These are phyloP conservation scores for Mellilla xanthometata DNA, from an alignment of 2,888 invertebrate species.

Conservation along the genomic window DNA sequence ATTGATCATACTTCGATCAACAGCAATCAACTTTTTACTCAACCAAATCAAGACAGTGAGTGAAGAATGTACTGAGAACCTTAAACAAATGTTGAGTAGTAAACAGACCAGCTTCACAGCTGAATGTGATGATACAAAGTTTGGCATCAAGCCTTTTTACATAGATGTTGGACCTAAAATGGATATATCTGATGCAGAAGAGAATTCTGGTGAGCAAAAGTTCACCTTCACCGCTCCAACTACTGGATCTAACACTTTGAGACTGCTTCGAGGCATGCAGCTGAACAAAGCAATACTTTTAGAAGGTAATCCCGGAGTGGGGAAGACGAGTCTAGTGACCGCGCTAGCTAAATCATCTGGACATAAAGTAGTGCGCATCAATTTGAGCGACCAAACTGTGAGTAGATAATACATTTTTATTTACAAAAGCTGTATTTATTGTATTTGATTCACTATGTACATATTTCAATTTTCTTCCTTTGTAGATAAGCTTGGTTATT, in stretches of 20 bases:
- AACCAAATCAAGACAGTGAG: slow-evolving; percentile 74
- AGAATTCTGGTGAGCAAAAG: too few relatives aligned
- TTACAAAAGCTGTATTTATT: too few relatives aligned
- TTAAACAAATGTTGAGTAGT: slow-evolving; percentile 53
- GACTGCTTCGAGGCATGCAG: slow-evolving; percentile 94
- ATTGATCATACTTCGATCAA: slow-evolving; percentile 65
- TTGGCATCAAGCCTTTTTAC: slow-evolving; percentile 91
- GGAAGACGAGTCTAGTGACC: slow-evolving; percentile 97
- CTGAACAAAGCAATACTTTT: slow-evolving; percentile 95
- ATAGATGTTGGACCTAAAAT: slow-evolving; percentile 78
- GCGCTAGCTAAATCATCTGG: slow-evolving; percentile 94
- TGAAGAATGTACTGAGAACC: slow-evolving; percentile 55
- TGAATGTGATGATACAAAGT: slow-evolving; percentile 63
- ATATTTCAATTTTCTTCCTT: too few relatives aligned
- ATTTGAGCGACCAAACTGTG: slow-evolving; percentile 99
- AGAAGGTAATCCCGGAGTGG: slow-evolving; percentile 99
- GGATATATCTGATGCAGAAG: slow-evolving; percentile 40
- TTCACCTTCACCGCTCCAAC: slow-evolving; percentile 91
- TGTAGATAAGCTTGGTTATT: too few relatives aligned
- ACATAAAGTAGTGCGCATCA: slow-evolving; percentile 94
- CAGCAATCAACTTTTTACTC: slow-evolving; percentile 82
- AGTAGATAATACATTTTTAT: slow-evolving; percentile 43
- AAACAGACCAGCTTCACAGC: slow-evolving; percentile 57
- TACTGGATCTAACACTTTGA: slow-evolving; percentile 90
- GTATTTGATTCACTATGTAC: too few relatives aligned